Base-by-base conservation (phyloP, 2,113 vertebrate genomes). In the Myiopsitta monachus region DNA sequence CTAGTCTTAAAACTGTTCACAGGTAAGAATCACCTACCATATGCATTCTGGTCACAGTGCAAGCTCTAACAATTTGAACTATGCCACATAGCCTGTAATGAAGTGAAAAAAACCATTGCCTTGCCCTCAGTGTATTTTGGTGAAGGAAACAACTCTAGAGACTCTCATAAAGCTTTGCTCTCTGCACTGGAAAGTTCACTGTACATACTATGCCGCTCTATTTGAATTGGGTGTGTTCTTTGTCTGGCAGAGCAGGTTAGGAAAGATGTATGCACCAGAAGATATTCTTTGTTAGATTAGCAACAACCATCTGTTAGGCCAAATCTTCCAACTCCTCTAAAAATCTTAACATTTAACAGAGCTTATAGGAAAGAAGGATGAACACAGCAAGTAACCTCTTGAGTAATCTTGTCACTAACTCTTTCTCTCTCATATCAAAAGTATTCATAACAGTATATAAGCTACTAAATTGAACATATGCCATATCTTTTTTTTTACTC, bases 401-500 rank as follows among this genome's bases (percentile, higher is more conserved):
- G 26, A 87, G 68, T 81, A 63, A 88, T 80, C 64, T 36, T 68
- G 69, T 73, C 31, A 31, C 44, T 30, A 18, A 54, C 3, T 9
- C 49, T 77, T 63, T 57, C 14, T 66, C n/a, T 41, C 31, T 46
- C 28, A 9, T 36, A 67, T 23, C 33, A 18, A 9, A 83, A 72
- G 62, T 28, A 77, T 27, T 63, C 24, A 15, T 39, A 36, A 68
- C 81, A 79, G 62, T 39, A 84, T 38, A 33, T 27, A 79, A 87
- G 13, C 22, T 38, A 80, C 70, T n/a, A 72, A 86, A 62, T 0
- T 19, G 64, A 73, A 67, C 69, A 66, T 47, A 73, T 11, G 82
- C 23, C 6, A 0, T 13, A 94, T 76, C 21, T 74, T 44, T 69
- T 49, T 55, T 76, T 97, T 67, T 82, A 97, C 98, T 99, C 97